Conservation (phyloP, 2,888 invertebrate genomes). For the Mycalesis mineus region DNA sequence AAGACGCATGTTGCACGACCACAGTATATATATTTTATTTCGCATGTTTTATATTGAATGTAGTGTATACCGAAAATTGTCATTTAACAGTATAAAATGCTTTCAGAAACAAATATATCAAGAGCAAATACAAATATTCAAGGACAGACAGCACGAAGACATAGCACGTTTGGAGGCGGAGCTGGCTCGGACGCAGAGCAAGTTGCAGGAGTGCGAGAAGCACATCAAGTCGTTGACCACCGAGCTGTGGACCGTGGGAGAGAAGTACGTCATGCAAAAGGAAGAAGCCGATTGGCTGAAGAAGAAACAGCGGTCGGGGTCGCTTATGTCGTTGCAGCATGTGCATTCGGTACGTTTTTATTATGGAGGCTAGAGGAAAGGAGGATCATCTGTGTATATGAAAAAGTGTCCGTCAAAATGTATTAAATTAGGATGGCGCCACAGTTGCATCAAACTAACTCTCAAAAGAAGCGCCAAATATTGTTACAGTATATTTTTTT, state of each 20-base stretch:
- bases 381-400: too few relatives aligned
- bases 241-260: constrained; percentile 80
- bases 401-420: too few relatives aligned
- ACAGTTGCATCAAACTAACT: too few relatives aligned
- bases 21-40: not conserved
- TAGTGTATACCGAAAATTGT: not conserved
- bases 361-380: too few relatives aligned
- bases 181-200: constrained; percentile 74
- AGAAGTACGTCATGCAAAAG: constrained; percentile 77
- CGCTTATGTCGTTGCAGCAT: constrained; percentile 68
- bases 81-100: not conserved
- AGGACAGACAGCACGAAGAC: constrained; percentile 75
- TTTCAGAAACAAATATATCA: constrained; percentile 80
- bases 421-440: too few relatives aligned
- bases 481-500: too few relatives aligned
- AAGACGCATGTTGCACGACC: constrained; percentile 10
- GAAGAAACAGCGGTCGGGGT: constrained; percentile 57
- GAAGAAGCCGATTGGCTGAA: constrained; percentile 76
- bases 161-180: constrained; percentile 65
- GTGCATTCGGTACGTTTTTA: constrained; percentile 54
- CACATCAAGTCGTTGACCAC: constrained; percentile 69
- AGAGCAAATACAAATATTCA: constrained; percentile 77
- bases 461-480: too few relatives aligned
- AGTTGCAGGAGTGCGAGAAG: constrained; percentile 58
- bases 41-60: not conserved